Base-by-base conservation (phyloP, 2,888 invertebrate species). In the Drosophila anceps region DNA sequence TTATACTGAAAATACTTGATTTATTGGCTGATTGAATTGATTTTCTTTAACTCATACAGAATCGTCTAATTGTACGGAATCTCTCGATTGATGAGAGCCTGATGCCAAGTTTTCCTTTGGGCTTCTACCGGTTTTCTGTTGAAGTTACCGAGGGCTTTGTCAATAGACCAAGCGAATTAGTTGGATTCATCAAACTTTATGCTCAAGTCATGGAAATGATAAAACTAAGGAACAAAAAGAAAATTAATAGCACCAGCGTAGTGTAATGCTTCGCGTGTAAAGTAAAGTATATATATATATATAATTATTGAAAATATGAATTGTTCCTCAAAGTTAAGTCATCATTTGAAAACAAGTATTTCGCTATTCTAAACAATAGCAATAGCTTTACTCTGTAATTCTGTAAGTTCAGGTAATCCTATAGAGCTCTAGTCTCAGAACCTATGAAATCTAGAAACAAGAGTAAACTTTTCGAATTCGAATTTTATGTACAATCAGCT, bases 181-280 rank as follows among this genome's bases (percentile, higher is more conserved):
- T 8, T 31, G 55, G 43, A 9, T 0, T 0, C 4, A 1, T 64
- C 0, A 48, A 64, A 24, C n/a, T 15, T 13, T 63, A 68, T 31
- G 6, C n/a, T 13, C 55, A 64, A 57, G 55, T 18, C 10, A 64
- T 18, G 64, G 68, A 68, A 57, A 31, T 13, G 20, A 24, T 44
- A 2, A 43, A 37, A 37, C 20, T 0, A 15, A 37, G 37, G 7
- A n/a, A 35, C 12, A 68, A 20, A 54, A 41, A n/a, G 15, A 43
- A 31, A 8, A 1, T 27, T 0, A 27, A 51, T 24, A 57, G 8
- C 8, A 6, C 31, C 10, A 35, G 2, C 29, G 0, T n/a, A n/a
- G 29, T 10, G 10, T 50, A 50, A 50, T 10, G 18, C 24, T 24
- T 24, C 24, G 24, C 24, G 24, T 24, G 24, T 24, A 24, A 24